Evolutionary conservation across 2,888 invertebrate species (phyloP), one percentile per base, ranked within the genome.

Genomic region (Pristionchus entomophagus): DNA sequence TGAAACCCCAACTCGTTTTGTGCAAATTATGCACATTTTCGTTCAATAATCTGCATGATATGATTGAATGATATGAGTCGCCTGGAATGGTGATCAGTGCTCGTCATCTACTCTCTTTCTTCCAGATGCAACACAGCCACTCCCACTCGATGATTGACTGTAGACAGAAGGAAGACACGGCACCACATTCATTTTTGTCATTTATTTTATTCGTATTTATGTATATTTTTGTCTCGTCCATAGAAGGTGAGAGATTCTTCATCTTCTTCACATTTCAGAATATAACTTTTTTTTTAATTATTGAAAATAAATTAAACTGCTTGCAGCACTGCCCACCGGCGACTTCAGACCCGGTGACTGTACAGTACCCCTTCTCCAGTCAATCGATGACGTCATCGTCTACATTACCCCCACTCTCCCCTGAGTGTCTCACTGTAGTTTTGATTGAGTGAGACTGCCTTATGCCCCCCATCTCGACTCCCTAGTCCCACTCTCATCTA

Each of bases 401-500:
- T 45, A 14, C 45, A 45, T 6, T 45, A 14, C 45, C 14, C 14
- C n/a, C n/a, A n/a, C n/a, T n/a, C n/a, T n/a, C n/a, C 73, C n/a
- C 19, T 4, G 41, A n/a, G 22, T 12, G n/a, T 73, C 65, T 35
- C 8, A 26, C 73, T 41, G 41, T 3, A 10, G n/a, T 73, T 35
- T 19, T 45, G 38, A 10, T 41, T 41, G 73, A 38, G 73, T 3
- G 4, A 22, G 38, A 41, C 73, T 73, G 73, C 73, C 73, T 17
- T 73, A 73, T 41, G 73, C 45, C 73, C 65, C 62, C 73, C 73
- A 41, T 41, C 45, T 73, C 73, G 73, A 73, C 73, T n/a, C 45
- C 73, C 73, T 73, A 73, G 73, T 73, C 73, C 73, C 73, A 73
- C 73, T 73, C n/a, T 73, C 62, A 26, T n/a, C n/a, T 73, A 73